Conservation (phyloP, 1,140 invertebrate genomes). For the Bacillus rossius region DNA sequence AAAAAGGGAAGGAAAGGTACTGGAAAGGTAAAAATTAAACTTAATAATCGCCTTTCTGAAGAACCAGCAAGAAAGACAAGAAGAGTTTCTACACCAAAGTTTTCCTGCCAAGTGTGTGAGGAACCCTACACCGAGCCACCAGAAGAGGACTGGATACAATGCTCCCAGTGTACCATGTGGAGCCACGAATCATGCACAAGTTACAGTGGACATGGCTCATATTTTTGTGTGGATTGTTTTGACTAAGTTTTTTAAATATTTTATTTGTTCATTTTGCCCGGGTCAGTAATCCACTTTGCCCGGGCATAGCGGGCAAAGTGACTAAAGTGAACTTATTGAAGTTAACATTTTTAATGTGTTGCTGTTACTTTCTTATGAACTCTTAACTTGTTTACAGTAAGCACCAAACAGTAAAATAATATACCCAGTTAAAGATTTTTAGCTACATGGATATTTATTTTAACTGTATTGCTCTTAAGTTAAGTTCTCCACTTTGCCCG, state of each 20-base stretch:
- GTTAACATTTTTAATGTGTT: too few relatives aligned
- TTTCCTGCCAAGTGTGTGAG: constrained; percentile 11
- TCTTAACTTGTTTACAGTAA: too few relatives aligned
- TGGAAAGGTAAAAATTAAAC: constrained; percentile 4
- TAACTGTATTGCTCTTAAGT: too few relatives aligned
- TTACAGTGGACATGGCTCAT: background rate
- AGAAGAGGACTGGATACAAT: constrained; percentile 16
- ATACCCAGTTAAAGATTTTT: too few relatives aligned
- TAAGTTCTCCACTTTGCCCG: too few relatives aligned
- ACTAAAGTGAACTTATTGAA: too few relatives aligned
- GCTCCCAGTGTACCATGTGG: constrained; percentile 11
- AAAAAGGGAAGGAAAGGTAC: background rate
- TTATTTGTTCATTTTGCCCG: constrained; percentile 14
- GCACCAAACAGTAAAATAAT: too few relatives aligned
- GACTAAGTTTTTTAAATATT: constrained; percentile 11
- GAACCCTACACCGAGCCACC: constrained; percentile 4
- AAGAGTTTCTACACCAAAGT: background rate
- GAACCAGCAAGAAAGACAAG: too few relatives aligned
- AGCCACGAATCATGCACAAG: constrained; percentile 12
- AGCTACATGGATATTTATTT: too few relatives aligned
- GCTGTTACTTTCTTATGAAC: too few relatives aligned
- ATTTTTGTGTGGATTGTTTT: constrained; percentile 7
- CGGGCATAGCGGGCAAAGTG: too few relatives aligned
- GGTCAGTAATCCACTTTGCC: background rate
- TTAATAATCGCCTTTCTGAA: background rate